Percentiles rank a stretch among this genome's conserved stretches.
These are phyloP conservation scores for Craseonycteris thonglongyai DNA, from an alignment of 2,113 vertebrate species.

Conservation along the genomic window DNA sequence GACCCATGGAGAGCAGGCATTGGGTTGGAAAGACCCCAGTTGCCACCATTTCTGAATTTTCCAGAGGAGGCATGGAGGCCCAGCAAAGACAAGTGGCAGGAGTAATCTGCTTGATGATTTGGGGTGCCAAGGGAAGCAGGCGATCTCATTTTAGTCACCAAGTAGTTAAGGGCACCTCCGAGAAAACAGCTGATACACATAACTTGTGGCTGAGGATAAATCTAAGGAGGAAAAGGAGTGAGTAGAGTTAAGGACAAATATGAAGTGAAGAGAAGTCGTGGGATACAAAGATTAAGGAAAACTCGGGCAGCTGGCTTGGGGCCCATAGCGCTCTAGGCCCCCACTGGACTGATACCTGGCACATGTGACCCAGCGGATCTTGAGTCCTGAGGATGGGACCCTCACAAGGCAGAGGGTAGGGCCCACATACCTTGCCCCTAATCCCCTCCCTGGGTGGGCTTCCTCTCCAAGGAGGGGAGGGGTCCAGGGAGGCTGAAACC, in stretches of 20 bases:
- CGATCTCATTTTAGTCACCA: not conserved
- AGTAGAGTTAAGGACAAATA: not conserved
- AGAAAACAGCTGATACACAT: not conserved
- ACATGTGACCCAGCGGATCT: not conserved
- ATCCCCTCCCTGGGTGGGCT: not conserved
- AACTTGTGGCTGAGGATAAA: not conserved
- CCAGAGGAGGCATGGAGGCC: not conserved
- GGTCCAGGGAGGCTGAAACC: not conserved
- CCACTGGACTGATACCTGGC: rapidly evolving
- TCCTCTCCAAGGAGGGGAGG: not conserved
- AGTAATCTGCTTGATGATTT: not conserved
- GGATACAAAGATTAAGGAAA: not conserved
- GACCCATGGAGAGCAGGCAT: not conserved
- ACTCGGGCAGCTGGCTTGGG: not conserved
- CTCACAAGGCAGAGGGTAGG: not conserved
- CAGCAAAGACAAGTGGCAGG: not conserved
- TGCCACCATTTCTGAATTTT: not conserved
- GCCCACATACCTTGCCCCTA: not conserved
- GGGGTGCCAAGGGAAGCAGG: not conserved
- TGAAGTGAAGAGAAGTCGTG: not conserved
- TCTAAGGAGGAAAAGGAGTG: not conserved
- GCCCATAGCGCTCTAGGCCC: not conserved
- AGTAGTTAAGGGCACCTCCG: not conserved
- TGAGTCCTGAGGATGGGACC: not conserved
- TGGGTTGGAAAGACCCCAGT: not conserved